phyloP scores from a whole-genome alignment of 1,140 invertebrate genomes.

The Aradophagus sp. region DNA sequence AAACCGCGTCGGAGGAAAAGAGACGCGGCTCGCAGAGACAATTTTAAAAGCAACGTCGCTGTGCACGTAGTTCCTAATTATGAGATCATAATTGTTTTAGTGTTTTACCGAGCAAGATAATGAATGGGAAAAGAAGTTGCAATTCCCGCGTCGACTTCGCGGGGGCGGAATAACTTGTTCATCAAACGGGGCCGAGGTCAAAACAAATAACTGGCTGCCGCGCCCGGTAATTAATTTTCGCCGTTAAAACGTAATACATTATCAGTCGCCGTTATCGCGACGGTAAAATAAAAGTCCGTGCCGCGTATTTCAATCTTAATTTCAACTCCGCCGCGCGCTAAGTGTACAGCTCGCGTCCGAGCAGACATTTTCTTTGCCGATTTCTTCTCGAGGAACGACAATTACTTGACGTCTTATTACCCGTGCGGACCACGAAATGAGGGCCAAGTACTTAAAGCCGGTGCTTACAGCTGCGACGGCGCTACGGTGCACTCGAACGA shows the following conservation, averaged over 20 bases:
- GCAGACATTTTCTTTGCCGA: conserved; percentile 47
- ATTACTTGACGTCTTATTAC: conserved; percentile 47
- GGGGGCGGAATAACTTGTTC: too few relatives aligned
- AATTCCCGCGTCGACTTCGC: too few relatives aligned
- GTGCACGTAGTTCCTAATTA: too few relatives aligned
- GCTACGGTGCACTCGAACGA: conserved; percentile 13
- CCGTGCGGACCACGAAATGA: conserved; percentile 42
- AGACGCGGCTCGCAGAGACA: too few relatives aligned
- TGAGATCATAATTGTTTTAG: too few relatives aligned
- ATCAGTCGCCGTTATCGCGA: conserved; percentile 10
- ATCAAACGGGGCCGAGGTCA: too few relatives aligned
- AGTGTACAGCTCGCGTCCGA: conserved; percentile 20
- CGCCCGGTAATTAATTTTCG: too few relatives aligned
- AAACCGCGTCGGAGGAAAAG: too few relatives aligned
- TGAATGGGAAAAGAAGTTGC: too few relatives aligned
- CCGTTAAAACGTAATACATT: conserved; percentile 14
- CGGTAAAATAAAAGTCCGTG: conserved; percentile 22
- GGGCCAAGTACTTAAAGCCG: conserved; percentile 43
- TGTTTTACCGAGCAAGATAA: too few relatives aligned
- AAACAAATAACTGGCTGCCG: too few relatives aligned
- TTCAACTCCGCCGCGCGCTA: conserved; percentile 13
- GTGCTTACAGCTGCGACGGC: conserved; percentile 29
- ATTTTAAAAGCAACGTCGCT: too few relatives aligned
- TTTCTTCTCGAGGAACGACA: conserved; percentile 41
- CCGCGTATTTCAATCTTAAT: conserved; percentile 18